These are phyloP conservation scores for Cynoglossus semilaevis DNA, from an alignment of 2,113 vertebrate species.

Conservation along the genomic window DNA sequence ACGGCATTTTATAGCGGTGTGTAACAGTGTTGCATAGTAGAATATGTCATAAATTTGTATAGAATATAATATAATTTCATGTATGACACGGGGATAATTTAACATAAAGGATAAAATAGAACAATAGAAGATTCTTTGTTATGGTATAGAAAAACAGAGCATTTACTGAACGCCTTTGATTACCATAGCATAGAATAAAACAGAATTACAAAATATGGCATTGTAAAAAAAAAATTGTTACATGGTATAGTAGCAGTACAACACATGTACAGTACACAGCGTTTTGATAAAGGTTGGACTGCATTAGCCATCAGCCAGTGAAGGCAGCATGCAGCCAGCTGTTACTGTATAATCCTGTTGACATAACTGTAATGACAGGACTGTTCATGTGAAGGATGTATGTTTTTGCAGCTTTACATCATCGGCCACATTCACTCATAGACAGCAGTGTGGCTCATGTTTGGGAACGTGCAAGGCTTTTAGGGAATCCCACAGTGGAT, in stretches of 20 bases:
- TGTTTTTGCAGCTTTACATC: background rate
- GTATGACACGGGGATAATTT: background rate
- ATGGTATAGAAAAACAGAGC: background rate
- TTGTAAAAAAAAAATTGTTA: background rate
- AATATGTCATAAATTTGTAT: no score
- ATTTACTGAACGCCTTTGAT: no score
- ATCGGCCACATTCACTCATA: background rate
- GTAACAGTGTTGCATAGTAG: background rate
- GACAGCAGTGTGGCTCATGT: background rate
- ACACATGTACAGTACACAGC: background rate
- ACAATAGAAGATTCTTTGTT: background rate
- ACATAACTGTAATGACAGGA: constrained; percentile 11
- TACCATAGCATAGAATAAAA: no score
- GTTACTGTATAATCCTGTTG: constrained; percentile 8
- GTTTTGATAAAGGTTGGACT: background rate
- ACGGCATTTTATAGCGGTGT: background rate
- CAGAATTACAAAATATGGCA: no score
- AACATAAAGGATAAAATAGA: background rate
- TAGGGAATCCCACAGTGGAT: background rate
- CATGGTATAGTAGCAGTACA: background rate
- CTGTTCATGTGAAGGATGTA: background rate
- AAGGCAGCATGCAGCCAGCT: background rate
- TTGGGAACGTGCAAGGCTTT: background rate
- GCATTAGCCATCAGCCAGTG: background rate
- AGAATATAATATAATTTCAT: background rate